phyloP scores from a whole-genome alignment of 1,140 invertebrate genomes.

The Aleiodes sp. region DNA sequence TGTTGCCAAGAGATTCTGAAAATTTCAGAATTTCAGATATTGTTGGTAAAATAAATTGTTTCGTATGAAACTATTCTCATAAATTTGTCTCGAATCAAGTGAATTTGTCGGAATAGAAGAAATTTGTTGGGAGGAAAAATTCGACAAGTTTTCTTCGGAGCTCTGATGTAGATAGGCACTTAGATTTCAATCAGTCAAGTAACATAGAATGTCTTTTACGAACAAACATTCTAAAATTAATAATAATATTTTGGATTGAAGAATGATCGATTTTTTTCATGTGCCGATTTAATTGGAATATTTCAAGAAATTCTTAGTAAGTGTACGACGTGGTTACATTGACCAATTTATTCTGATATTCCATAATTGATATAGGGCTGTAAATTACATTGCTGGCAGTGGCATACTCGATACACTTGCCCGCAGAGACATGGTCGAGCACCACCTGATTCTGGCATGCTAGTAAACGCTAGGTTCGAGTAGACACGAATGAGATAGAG shows the following conservation, averaged over 20 bases:
- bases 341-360: neutral
- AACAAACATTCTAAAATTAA: too few species aligned
- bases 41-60: too few species aligned
- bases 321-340: neutral
- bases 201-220: too few species aligned
- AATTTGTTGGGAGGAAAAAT: too few species aligned
- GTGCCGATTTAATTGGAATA: neutral
- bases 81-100: neutral
- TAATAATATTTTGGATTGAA: too few species aligned
- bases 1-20: neutral
- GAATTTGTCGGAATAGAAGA: neutral
- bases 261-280: neutral
- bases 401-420: constrained; percentile 38
- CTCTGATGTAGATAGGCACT: too few species aligned
- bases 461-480: constrained; percentile 1
- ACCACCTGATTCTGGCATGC: constrained; percentile 36
- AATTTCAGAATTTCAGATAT: neutral
- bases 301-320: neutral
- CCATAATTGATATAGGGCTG: constrained; percentile 33
- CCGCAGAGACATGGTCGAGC: constrained; percentile 31
- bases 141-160: too few species aligned
- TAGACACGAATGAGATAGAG: neutral
- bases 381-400: constrained; percentile 56
- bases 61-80: too few species aligned
- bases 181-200: too few species aligned